Evolutionary conservation across 1,140 invertebrate species (phyloP).

Genomic region (Acyrthosiphon pisum): DNA sequence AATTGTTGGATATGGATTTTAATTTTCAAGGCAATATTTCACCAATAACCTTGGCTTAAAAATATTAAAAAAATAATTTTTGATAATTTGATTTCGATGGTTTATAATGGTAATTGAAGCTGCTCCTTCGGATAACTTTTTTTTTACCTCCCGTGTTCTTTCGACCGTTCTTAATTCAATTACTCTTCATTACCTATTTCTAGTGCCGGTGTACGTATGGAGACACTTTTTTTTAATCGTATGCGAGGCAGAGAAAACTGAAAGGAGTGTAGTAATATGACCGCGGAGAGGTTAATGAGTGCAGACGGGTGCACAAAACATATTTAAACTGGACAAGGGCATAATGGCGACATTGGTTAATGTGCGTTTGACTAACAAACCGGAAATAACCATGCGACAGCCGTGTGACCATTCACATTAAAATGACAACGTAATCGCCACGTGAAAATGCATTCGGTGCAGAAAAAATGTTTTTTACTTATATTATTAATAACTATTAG

Average conservation of each 20-base stretch:
- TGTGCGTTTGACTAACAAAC: constrained; percentile 12
- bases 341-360: constrained; percentile 24
- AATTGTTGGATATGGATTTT: background rate
- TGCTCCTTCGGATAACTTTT: background rate
- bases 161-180: constrained; percentile 30
- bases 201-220: background rate
- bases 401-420: constrained; percentile 23
- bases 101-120: constrained; percentile 15
- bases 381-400: constrained; percentile 29
- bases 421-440: constrained; percentile 24
- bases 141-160: constrained; percentile 7
- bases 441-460: background rate
- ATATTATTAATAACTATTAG: background rate
- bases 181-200: background rate
- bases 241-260: background rate
- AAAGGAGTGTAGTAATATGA: background rate
- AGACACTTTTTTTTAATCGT: background rate
- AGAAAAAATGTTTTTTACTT: background rate
- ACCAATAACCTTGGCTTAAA: background rate
- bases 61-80: background rate
- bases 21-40: background rate
- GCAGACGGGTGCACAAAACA: constrained; percentile 14
- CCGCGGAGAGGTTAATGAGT: constrained; percentile 4
- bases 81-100: constrained; percentile 21
- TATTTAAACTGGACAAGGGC: background rate